Evolutionary conservation across 2,113 vertebrate species (phyloP).

Genomic region (Antechinus flavipes): DNA sequence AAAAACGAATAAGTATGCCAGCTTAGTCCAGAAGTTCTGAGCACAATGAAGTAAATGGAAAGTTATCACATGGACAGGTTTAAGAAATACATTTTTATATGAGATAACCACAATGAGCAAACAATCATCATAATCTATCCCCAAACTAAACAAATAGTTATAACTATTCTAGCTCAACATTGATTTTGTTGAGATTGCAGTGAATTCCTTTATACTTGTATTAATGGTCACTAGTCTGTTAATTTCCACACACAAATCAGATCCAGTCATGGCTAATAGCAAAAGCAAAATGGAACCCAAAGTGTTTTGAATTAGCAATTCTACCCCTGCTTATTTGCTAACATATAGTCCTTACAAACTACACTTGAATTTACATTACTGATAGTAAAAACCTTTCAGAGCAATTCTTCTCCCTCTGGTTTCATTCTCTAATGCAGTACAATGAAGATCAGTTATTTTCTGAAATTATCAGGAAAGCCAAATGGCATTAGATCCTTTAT

Average conservation of each 20-base stretch:
- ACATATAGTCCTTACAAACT: background rate
- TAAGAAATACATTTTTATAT: background rate
- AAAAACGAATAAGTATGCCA: background rate
- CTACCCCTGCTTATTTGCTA: no score
- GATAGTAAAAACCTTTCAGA: background rate
- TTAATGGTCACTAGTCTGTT: background rate
- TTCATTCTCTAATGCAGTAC: background rate
- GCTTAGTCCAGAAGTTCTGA: background rate
- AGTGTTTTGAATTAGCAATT: background rate
- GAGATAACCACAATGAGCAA: background rate
- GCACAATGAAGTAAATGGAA: background rate
- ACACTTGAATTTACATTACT: background rate
- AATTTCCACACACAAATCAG: background rate
- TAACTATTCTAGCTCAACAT: background rate
- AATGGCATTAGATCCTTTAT: background rate
- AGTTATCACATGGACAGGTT: background rate
- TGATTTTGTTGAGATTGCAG: background rate
- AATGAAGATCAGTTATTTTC: conserved; percentile 12
- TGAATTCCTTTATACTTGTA: background rate
- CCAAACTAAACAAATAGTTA: background rate
- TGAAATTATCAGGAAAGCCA: background rate
- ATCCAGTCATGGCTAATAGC: background rate
- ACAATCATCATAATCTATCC: fast-evolving
- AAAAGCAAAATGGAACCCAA: conserved; percentile 18
- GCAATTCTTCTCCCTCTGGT: conserved; percentile 1